Percentiles rank a stretch among this genome's conserved stretches.
Conservation (phyloP, 1,140 invertebrate genomes). For the Aphelenchoides avenae region DNA sequence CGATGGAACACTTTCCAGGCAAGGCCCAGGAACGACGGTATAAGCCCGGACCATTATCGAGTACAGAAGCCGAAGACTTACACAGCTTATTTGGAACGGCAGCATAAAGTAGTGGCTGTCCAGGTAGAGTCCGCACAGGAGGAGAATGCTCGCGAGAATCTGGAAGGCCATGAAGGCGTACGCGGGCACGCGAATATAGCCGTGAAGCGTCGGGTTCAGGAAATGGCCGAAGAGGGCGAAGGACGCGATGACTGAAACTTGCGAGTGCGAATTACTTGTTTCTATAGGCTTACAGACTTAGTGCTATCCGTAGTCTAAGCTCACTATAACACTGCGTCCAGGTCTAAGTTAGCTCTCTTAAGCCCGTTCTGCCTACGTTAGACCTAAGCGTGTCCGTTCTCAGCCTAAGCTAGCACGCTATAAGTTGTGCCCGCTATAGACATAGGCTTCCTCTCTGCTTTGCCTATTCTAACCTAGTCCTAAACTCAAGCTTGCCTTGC, state of each 20-base stretch:
- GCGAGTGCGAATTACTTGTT: neutral
- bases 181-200: conserved; percentile 14
- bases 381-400: no score
- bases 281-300: neutral
- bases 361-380: no score
- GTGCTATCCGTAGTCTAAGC: neutral
- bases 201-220: conserved; percentile 7
- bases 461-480: no score
- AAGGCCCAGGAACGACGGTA: no score
- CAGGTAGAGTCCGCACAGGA: conserved; percentile 21
- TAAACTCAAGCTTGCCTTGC: no score
- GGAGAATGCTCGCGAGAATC: conserved; percentile 22
- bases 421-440: no score
- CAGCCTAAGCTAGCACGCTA: no score
- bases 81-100: conserved; percentile 29
- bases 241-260: conserved; percentile 18
- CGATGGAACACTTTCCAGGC: no score
- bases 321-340: no score
- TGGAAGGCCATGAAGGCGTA: conserved; percentile 15
- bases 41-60: no score
- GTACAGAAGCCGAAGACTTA: conserved; percentile 14
- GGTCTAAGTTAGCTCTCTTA: no score
- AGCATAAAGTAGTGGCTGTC: conserved; percentile 23
- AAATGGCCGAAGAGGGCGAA: conserved; percentile 5
- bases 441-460: no score